These are phyloP conservation scores for Bombus polaris DNA, from an alignment of 1,140 invertebrate genomes.

Conservation along the genomic window DNA sequence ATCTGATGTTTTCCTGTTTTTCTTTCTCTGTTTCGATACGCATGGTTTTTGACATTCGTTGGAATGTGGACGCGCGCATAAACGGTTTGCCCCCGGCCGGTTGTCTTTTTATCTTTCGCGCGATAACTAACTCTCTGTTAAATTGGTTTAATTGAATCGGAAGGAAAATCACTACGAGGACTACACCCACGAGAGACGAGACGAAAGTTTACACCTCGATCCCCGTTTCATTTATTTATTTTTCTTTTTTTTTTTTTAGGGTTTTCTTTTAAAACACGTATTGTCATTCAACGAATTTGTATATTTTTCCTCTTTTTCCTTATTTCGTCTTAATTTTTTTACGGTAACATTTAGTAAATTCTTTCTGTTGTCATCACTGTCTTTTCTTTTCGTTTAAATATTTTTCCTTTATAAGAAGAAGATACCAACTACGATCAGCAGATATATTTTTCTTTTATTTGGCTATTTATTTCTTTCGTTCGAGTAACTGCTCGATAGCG, in stretches of 20 bases:
- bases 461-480: neutral
- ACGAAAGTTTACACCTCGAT: slow-evolving; percentile 54
- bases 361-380: neutral
- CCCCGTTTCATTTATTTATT: slow-evolving; percentile 38
- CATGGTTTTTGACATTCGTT: neutral
- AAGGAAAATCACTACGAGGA: slow-evolving; percentile 51
- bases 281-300: slow-evolving; percentile 82
- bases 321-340: slow-evolving; percentile 33
- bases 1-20: neutral
- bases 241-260: neutral
- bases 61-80: slow-evolving; percentile 40
- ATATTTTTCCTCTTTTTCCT: slow-evolving; percentile 61
- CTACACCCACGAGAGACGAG: slow-evolving; percentile 58
- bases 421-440: neutral
- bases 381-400: neutral
- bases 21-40: neutral
- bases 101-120: neutral
- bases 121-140: neutral
- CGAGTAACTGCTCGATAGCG: neutral
- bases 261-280: slow-evolving; percentile 74
- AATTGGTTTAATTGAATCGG: slow-evolving; percentile 28
- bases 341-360: slow-evolving; percentile 50
- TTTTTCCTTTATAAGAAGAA: neutral
- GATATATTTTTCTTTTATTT: neutral
- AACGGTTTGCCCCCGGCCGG: slow-evolving; percentile 26